Conservation (phyloP, 2,113 vertebrate species). For the Stigmatopora nigra region DNA sequence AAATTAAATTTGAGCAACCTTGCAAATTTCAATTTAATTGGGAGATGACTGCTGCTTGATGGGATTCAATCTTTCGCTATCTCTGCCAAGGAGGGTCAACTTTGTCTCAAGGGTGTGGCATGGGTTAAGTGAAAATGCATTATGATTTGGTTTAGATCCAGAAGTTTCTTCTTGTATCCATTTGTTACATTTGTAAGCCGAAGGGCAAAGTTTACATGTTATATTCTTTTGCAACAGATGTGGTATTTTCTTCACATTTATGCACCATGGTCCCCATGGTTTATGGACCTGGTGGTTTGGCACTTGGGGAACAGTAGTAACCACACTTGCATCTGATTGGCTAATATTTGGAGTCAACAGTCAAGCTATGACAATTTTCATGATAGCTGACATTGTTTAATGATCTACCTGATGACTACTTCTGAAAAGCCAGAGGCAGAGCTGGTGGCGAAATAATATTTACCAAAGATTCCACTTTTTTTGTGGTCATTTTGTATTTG, state of each 20-base stretch:
- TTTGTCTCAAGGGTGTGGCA: background rate
- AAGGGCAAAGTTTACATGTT: background rate
- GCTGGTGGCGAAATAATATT: too few species aligned
- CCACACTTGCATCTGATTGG: too few species aligned
- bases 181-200: background rate
- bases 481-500: too few species aligned
- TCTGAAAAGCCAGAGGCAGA: too few species aligned
- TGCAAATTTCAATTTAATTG: background rate
- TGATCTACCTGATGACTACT: too few species aligned
- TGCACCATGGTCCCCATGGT: background rate
- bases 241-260: background rate
- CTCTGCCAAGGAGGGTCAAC: constrained; percentile 3
- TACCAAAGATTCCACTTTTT: too few species aligned
- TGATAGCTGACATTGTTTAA: too few species aligned
- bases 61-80: background rate
- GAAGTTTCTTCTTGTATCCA: background rate
- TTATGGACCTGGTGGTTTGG: background rate
- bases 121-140: background rate
- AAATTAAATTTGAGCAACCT: background rate
- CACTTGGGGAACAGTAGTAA: too few species aligned
- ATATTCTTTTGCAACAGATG: background rate
- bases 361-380: too few species aligned
- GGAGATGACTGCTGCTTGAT: background rate
- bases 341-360: too few species aligned
- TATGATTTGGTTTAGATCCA: constrained; percentile 1